These are phyloP conservation scores for Rhegmatorhina hoffmannsi DNA, from an alignment of 2,113 vertebrate genomes.

Conservation along the genomic window DNA sequence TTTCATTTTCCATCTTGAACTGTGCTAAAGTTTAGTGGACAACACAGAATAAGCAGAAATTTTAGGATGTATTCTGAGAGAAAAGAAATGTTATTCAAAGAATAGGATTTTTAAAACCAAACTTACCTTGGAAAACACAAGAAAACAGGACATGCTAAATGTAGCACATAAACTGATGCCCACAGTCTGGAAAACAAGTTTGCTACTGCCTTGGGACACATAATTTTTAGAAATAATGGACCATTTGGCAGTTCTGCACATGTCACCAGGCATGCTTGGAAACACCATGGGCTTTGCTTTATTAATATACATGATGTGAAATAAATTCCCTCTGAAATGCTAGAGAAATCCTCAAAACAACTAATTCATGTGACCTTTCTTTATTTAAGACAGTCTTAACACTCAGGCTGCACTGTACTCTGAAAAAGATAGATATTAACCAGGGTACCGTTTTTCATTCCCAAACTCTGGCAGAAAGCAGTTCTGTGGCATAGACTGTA, in stretches of 20 bases:
- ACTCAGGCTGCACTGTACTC: not conserved
- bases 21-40: not conserved
- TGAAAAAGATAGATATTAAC: not conserved
- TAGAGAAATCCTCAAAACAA: slow-evolving; percentile 48
- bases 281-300: slow-evolving; percentile 65
- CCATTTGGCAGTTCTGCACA: slow-evolving; percentile 75
- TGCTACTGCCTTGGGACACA: slow-evolving; percentile 72
- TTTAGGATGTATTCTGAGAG: not conserved
- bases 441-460: slow-evolving; percentile 19
- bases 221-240: slow-evolving; percentile 80
- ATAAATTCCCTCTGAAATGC: slow-evolving; percentile 40
- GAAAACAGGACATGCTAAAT: slow-evolving; percentile 16
- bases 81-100: not conserved
- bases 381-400: not conserved
- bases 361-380: slow-evolving; percentile 15
- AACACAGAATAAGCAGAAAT: not conserved
- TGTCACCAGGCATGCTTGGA: slow-evolving; percentile 63
- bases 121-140: slow-evolving; percentile 11
- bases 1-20: not conserved
- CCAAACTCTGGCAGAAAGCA: not conserved
- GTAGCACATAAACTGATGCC: slow-evolving; percentile 49
- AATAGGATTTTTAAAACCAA: not conserved
- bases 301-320: slow-evolving; percentile 68
- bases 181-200: slow-evolving; percentile 69
- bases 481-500: not conserved